Percentiles rank a stretch among this genome's conserved stretches.
Conservation (phyloP, 2,113 vertebrate species). For the Xiphorhynchus elegans region DNA sequence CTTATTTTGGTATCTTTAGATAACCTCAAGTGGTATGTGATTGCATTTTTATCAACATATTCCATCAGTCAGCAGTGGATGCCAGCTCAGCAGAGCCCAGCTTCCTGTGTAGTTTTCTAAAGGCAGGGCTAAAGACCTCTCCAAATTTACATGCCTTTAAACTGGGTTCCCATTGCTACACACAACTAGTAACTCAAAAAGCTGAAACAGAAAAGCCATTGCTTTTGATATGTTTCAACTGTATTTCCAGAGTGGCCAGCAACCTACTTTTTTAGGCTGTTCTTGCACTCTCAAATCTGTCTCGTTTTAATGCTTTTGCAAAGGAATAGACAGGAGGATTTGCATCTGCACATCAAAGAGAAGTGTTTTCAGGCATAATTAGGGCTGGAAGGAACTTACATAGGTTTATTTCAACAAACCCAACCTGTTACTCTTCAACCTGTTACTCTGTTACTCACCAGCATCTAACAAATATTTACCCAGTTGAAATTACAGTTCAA, state of each 20-base stretch:
- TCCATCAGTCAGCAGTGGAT: background rate
- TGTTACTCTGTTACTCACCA: conserved; percentile 18
- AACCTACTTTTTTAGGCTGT: background rate
- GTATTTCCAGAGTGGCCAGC: background rate
- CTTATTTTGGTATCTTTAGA: background rate
- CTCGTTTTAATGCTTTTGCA: background rate
- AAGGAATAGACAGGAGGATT: background rate
- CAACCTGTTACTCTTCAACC: background rate
- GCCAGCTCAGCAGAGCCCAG: background rate
- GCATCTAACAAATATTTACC: conserved; percentile 57
- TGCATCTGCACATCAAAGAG: conserved; percentile 9
- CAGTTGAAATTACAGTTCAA: conserved; percentile 59
- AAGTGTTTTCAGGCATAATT: background rate
- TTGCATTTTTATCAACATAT: background rate
- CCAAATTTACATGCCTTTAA: background rate
- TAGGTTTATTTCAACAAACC: background rate
- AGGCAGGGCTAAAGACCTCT: background rate
- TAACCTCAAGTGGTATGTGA: background rate
- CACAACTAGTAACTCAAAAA: background rate
- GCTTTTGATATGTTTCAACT: background rate
- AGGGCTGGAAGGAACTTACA: background rate
- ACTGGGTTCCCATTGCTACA: background rate
- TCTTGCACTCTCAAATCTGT: background rate
- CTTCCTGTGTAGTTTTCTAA: accelerated
- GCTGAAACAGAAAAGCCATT: background rate